Conservation (phyloP, 2,113 vertebrate species). For the Oryzias curvinotus region DNA sequence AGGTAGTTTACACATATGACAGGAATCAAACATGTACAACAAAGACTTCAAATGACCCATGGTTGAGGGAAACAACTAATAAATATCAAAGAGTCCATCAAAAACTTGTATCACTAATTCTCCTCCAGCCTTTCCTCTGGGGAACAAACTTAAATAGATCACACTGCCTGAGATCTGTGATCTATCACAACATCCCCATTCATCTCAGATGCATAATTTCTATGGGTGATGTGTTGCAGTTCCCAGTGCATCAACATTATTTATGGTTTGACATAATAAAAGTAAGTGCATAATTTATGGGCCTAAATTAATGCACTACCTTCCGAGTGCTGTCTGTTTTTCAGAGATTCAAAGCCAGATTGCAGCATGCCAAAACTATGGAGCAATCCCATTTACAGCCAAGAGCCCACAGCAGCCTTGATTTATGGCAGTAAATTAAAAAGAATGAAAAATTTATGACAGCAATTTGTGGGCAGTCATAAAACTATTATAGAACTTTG, state of each 20-base stretch:
- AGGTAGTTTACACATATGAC: not conserved
- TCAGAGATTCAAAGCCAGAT: conserved; percentile 75
- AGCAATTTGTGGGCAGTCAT: conserved; percentile 80
- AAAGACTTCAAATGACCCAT: conserved; percentile 29
- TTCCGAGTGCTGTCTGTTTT: conserved; percentile 77
- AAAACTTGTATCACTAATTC: conserved; percentile 58
- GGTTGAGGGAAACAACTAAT: conserved; percentile 25
- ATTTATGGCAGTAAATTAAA: conserved; percentile 83
- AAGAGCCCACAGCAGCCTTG: conserved; percentile 68
- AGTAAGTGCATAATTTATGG: conserved; percentile 83
- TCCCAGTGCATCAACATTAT: conserved; percentile 78
- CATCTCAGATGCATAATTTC: conserved; percentile 76
- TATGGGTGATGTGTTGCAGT: conserved; percentile 73
- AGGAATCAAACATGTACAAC: conserved; percentile 15
- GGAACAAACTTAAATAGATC: conserved; percentile 72
- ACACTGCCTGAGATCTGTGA: conserved; percentile 68
- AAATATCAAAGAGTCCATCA: conserved; percentile 49
- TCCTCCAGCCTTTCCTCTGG: conserved; percentile 61
- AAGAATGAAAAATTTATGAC: conserved; percentile 81
- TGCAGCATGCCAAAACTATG: conserved; percentile 77
- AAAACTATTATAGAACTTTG: conserved; percentile 83
- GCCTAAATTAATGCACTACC: conserved; percentile 78
- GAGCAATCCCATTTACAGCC: conserved; percentile 76
- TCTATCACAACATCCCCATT: conserved; percentile 73
- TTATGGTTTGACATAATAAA: conserved; percentile 82